Evolutionary conservation across 37 sponge, comb jelly and placozoan species (phyloP).

Genomic region (Halisarca cf. caerulea): DNA sequence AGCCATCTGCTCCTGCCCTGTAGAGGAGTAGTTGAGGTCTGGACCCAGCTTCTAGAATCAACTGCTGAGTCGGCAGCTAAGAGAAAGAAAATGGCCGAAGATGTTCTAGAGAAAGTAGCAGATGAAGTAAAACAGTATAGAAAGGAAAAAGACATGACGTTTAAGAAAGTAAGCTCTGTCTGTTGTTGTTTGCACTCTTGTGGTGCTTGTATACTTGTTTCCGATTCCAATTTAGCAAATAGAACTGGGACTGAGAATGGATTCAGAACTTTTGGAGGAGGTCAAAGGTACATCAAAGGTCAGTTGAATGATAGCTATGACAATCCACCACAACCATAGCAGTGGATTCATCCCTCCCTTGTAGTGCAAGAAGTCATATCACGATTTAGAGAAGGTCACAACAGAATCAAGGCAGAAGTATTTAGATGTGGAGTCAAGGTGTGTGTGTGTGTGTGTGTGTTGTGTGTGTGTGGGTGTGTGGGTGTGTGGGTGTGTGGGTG

Average conservation of each 20-base stretch:
- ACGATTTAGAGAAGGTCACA: slow-evolving; percentile 62
- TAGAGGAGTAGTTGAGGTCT: slow-evolving; percentile 74
- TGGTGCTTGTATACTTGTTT: no score
- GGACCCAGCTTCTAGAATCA: slow-evolving; percentile 64
- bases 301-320: background rate
- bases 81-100: slow-evolving; percentile 46
- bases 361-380: slow-evolving; percentile 73
- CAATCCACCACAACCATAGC: no score
- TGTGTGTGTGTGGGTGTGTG: no score
- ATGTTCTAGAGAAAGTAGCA: slow-evolving; percentile 43
- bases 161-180: slow-evolving; percentile 57
- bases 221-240: slow-evolving; percentile 26
- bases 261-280: slow-evolving; percentile 69
- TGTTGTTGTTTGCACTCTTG: background rate
- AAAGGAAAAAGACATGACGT: slow-evolving; percentile 61
- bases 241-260: slow-evolving; percentile 62
- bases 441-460: background rate
- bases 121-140: slow-evolving; percentile 57
- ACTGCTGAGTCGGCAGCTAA: slow-evolving; percentile 54
- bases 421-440: slow-evolving; percentile 62
- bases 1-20: background rate
- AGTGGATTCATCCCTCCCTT: no score
- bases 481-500: no score
- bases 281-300: slow-evolving; percentile 62
- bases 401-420: slow-evolving; percentile 65